These are phyloP conservation scores for Nasonia longicornis DNA, from an alignment of 1,140 invertebrate species.

Conservation along the genomic window DNA sequence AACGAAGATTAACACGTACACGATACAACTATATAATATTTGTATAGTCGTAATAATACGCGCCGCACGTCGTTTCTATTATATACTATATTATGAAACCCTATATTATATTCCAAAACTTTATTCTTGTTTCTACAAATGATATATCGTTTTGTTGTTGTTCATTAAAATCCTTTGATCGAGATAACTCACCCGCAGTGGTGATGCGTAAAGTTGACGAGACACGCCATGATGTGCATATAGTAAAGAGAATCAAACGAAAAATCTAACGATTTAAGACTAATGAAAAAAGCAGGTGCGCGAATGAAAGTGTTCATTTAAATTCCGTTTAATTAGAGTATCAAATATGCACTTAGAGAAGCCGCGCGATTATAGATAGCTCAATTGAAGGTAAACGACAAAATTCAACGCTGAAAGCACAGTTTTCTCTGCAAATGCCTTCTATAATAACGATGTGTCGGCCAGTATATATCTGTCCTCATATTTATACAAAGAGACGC, in stretches of 20 bases:
- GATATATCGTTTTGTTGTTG: neutral
- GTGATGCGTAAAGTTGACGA: neutral
- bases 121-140: neutral
- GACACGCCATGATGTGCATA: neutral
- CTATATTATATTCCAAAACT: neutral
- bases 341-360: too few relatives aligned
- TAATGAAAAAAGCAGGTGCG: neutral
- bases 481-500: neutral
- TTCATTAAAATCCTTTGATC: neutral
- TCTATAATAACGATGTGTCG: neutral
- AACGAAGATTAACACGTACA: neutral
- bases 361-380: too few relatives aligned
- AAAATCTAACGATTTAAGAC: neutral
- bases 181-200: neutral
- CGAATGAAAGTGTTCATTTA: neutral
- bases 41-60: conserved; percentile 11
- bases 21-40: neutral
- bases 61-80: neutral
- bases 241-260: neutral
- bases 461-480: neutral
- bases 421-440: neutral
- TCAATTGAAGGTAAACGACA: too few relatives aligned
- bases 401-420: neutral
- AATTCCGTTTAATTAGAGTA: neutral
- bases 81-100: neutral